Evolutionary conservation across 2,888 invertebrate species (phyloP), one percentile per base, ranked within the genome.

Genomic region (Yponomeuta plumbellus): DNA sequence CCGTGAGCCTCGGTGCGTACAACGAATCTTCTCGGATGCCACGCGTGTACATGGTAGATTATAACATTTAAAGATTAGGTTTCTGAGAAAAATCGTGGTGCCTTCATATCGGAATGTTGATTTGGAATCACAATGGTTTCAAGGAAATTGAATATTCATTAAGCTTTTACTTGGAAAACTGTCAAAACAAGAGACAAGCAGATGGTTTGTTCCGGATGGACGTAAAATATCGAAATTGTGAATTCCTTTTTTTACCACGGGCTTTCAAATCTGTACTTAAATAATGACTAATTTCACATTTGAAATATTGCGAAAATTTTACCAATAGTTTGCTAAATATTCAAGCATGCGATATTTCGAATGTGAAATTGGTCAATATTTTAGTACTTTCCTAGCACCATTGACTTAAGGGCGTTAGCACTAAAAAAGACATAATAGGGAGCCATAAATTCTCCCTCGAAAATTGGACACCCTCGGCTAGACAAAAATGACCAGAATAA

Each of bases 401-500:
- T 52, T 77, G 79, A 67, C 71, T 67, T 70, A 69, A 39, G 65
- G 75, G 74, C 75, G 78, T 81, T 80, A 83, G 77, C 75, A 77
- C 76, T 75, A 79, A 85, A 85, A 82, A 82, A 82, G 75, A 77
- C 75, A 79, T 80, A 84, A 81, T 80, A 83, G 81, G 44, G 80
- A 76, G 74, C 74, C 73, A 86, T 89, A 88, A 88, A 86, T 86
- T 86, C 80, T 80, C 84, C 88, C 89, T 86, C 81, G 80, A 85
- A 85, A 84, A 84, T 81, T 85, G 88, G 84, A 86, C 86, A 88
- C 89, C 91, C 90, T 86, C 83, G 80, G 81, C 77, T 83, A 88
- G 82, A 85, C 84, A 88, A 89, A 88, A 91, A 88, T 90, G 88
- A 89, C 90, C 90, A 89, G 86, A 85, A 89, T 89, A 91, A 90